Evolutionary conservation across 2,113 vertebrate genomes (phyloP), one percentile per base, ranked within the genome.

Genomic region (Cisticola juncidis): DNA sequence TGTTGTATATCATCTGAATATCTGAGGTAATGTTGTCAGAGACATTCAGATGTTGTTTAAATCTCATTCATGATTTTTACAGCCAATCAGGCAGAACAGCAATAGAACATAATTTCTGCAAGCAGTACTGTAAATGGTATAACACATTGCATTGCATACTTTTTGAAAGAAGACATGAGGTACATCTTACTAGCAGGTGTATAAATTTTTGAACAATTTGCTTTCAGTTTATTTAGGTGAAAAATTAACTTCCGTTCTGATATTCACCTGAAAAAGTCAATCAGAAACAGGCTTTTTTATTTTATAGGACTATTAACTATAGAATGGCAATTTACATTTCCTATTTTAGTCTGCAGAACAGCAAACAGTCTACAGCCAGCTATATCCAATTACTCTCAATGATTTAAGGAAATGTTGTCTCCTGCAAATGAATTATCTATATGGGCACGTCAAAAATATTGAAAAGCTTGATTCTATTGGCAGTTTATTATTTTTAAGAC

Each of bases 1-100:
- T 71, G 47, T 74, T 86, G 24, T 72, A 71, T 20, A 57, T 91
- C 42, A 87, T 22, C 36, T 62, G 40, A 66, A 50, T 71, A 78
- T 45, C 56, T 88, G 85, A 97, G 69, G 53, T 57, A 90, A 84
- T 31, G 31, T 53, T 94, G 71, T 82, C 79, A 94, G 44, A 60
- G 65, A 21, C 36, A 81, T 81, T 93, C 33, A 87, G 74, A 66
- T 1, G 3, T 44, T 64, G 28, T 92, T 95, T 81, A 90, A 94
- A 93, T 86, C 31, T 57, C 44, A 11, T 54, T 53, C 12, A 5
- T 78, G 51, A n/a, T 53, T 90, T 91, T 95, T 92, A 86, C 36
- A 91, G 62, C 64, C 68, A 88, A 68, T 71, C 42, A 86, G 76
- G 60, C 58, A 93, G 33, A 90, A 66, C 4, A 71, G 42, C 28